phyloP scores from a whole-genome alignment of 2,797 vertebrate genomes.

The Alosa sapidissima region DNA sequence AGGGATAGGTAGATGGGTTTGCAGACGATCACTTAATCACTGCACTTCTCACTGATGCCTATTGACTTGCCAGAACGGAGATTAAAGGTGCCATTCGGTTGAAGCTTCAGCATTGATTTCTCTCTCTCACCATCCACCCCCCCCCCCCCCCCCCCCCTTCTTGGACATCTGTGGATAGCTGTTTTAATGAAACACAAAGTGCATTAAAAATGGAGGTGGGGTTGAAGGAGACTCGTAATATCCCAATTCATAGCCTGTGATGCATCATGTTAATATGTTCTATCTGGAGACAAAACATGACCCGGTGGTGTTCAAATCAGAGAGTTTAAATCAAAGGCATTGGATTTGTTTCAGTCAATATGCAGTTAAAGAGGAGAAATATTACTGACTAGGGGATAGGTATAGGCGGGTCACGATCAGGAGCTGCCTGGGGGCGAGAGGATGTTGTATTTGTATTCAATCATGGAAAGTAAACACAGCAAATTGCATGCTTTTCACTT shows the following conservation, averaged over 20 bases:
- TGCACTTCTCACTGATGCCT: constrained; percentile 32
- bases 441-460: constrained; percentile 10
- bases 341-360: constrained; percentile 18
- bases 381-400: background rate
- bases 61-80: constrained; percentile 37
- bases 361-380: background rate
- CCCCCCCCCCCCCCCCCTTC: no score
- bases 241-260: background rate
- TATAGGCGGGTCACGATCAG: background rate
- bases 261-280: constrained; percentile 2
- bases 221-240: background rate
- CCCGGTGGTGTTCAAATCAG: background rate
- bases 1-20: constrained; percentile 33
- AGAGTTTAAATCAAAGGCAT: constrained; percentile 8
- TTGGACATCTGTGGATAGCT: background rate
- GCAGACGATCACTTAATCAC: constrained; percentile 47
- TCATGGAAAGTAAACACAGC: background rate
- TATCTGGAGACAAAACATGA: background rate
- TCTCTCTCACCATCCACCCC: background rate
- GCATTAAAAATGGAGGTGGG: background rate
- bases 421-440: background rate
- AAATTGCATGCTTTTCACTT: background rate
- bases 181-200: background rate
- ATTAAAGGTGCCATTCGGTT: constrained; percentile 45
- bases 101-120: constrained; percentile 38